Evolutionary conservation across 2,797 vertebrate species (phyloP).

Genomic region (Falco peregrinus): DNA sequence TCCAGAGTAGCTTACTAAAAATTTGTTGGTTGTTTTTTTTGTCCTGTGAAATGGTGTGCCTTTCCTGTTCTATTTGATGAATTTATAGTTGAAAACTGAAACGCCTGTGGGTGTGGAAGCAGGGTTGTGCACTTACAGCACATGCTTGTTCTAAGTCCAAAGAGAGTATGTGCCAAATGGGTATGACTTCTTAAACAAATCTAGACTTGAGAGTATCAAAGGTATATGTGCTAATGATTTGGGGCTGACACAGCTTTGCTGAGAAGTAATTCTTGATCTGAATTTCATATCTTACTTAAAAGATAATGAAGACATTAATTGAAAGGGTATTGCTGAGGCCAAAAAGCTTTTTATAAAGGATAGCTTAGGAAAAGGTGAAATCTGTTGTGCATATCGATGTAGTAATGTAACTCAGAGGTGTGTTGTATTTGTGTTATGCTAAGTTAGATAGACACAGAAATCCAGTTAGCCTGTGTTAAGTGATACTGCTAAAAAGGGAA

Average conservation of each 20-base stretch:
- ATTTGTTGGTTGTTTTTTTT: background rate
- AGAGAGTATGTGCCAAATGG: background rate
- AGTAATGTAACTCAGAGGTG: background rate
- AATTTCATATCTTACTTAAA: background rate
- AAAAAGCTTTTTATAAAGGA: background rate
- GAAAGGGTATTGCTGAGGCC: background rate
- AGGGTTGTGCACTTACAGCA: background rate
- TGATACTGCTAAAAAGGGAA: background rate
- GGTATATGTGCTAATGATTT: background rate
- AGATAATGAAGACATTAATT: background rate
- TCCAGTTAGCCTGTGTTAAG: background rate
- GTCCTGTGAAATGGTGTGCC: background rate
- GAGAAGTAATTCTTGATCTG: background rate
- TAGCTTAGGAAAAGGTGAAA: background rate
- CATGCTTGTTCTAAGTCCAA: background rate
- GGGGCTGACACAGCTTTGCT: background rate
- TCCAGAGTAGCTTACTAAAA: background rate
- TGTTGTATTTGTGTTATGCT: background rate
- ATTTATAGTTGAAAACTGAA: background rate
- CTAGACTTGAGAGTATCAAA: background rate
- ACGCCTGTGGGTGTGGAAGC: background rate
- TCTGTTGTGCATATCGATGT: background rate
- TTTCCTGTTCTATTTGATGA: background rate
- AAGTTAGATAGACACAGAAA: background rate
- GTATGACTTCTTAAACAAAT: background rate